These are phyloP conservation scores for Lordiphosa mommai DNA, from an alignment of 1,140 invertebrate species.

Conservation along the genomic window DNA sequence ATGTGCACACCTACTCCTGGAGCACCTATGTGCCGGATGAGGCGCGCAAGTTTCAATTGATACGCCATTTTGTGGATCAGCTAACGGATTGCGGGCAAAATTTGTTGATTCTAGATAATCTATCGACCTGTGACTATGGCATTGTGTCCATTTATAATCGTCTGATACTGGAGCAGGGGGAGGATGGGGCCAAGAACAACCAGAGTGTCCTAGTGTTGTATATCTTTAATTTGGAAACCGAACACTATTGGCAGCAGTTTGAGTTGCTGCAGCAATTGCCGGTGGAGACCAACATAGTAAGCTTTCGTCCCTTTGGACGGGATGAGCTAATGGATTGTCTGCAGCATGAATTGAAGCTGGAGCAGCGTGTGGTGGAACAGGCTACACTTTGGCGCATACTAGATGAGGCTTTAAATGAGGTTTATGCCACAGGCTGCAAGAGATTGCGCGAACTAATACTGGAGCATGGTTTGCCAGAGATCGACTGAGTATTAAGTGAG, in stretches of 20 bases:
- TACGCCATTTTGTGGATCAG: conserved; percentile 43
- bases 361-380: conserved; percentile 21
- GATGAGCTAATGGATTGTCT: conserved; percentile 55
- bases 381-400: conserved; percentile 17
- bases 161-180: conserved; percentile 42
- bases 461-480: conserved; percentile 9
- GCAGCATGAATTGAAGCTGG: conserved; percentile 26
- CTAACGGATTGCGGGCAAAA: conserved; percentile 59
- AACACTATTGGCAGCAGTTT: conserved; percentile 49
- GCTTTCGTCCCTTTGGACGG: conserved; percentile 38
- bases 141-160: conserved; percentile 50
- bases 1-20: conserved; percentile 64
- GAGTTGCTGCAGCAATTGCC: conserved; percentile 54
- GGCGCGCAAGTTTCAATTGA: conserved; percentile 45
- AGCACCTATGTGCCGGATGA: conserved; percentile 49
- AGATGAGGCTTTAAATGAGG: conserved; percentile 17
- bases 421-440: conserved; percentile 45
- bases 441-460: conserved; percentile 18
- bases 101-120: conserved; percentile 61
- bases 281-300: conserved; percentile 41
- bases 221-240: conserved; percentile 43
- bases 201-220: conserved; percentile 58
- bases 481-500: too few relatives aligned
- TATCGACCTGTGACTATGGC: conserved; percentile 42
- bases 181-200: conserved; percentile 6